Evolutionary conservation across 2,888 invertebrate species (phyloP).

Genomic region (Drosophila affinis): DNA sequence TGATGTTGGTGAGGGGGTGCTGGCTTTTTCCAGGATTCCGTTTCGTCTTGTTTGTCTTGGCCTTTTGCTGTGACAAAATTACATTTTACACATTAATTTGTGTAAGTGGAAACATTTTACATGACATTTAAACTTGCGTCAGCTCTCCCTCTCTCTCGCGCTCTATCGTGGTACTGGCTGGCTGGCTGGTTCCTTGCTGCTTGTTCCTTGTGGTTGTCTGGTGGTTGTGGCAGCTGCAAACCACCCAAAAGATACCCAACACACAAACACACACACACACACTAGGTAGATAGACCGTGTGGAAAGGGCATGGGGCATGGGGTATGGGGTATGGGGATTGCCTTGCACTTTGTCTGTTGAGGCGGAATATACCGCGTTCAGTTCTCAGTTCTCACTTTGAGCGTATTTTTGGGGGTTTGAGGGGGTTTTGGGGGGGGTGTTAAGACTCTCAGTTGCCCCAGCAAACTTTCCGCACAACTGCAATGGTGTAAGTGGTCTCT

Average conservation of each 20-base stretch:
- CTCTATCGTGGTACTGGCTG: background rate
- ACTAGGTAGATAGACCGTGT: slow-evolving; percentile 17
- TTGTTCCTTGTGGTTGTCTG: slow-evolving; percentile 28
- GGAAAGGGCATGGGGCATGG: background rate
- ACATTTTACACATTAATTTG: slow-evolving; percentile 78
- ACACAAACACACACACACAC: background rate
- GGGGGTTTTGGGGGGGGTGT: slow-evolving; percentile 5
- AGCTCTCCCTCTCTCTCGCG: slow-evolving; percentile 4
- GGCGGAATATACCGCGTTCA: slow-evolving; percentile 74
- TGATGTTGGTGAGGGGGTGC: background rate
- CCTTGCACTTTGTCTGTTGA: slow-evolving; percentile 78
- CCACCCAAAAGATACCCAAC: slow-evolving; percentile 67
- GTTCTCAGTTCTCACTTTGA: slow-evolving; percentile 67
- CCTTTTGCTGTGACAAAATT: slow-evolving; percentile 61
- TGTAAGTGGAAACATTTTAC: slow-evolving; percentile 80
- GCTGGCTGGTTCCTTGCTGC: slow-evolving; percentile 2
- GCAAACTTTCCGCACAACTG: slow-evolving; percentile 66
- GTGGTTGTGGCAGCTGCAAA: slow-evolving; percentile 50
- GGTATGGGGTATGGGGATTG: slow-evolving; percentile 20
- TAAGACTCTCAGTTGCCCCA: slow-evolving; percentile 11
- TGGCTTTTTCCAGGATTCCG: background rate
- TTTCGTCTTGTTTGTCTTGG: slow-evolving; percentile 25
- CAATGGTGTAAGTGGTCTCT: slow-evolving; percentile 72
- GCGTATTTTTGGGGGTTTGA: slow-evolving; percentile 68
- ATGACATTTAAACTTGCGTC: slow-evolving; percentile 77